These are phyloP conservation scores for Callithrix jacchus DNA, from an alignment of 2,113 vertebrate genomes.

Conservation along the genomic window DNA sequence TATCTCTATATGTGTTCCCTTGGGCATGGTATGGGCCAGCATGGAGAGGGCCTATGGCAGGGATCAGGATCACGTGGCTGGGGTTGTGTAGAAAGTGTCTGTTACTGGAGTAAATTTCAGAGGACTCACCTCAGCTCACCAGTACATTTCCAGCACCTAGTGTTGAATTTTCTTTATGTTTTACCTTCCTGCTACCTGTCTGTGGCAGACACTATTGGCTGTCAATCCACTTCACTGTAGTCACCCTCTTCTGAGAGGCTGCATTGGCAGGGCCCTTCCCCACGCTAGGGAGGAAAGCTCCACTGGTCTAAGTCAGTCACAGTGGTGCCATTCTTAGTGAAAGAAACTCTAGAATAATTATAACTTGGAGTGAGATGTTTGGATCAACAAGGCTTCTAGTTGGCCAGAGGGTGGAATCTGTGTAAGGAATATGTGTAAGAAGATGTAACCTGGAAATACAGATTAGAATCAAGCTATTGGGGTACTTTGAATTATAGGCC, in stretches of 20 bases:
- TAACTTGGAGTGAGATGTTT: neutral
- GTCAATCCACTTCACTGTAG: neutral
- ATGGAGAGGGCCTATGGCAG: neutral
- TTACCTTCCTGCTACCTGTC: neutral
- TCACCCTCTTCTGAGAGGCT: neutral
- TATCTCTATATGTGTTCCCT: neutral
- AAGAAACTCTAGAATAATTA: neutral
- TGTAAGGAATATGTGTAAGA: neutral
- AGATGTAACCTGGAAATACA: neutral
- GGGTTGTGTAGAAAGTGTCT: neutral
- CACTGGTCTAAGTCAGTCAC: neutral
- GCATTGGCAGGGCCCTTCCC: neutral
- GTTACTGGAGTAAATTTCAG: neutral
- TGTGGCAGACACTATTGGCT: neutral
- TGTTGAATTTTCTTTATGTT: neutral
- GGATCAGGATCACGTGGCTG: neutral
- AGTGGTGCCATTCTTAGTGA: neutral
- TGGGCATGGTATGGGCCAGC: neutral
- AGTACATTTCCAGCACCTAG: neutral
- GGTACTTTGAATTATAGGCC: neutral
- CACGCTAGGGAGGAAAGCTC: neutral
- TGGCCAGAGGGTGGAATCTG: neutral
- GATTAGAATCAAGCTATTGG: neutral
- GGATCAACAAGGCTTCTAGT: neutral
- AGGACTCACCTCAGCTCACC: neutral